phyloP scores from a whole-genome alignment of 2,888 invertebrate species.

The Caenorhabditis wallacei region DNA sequence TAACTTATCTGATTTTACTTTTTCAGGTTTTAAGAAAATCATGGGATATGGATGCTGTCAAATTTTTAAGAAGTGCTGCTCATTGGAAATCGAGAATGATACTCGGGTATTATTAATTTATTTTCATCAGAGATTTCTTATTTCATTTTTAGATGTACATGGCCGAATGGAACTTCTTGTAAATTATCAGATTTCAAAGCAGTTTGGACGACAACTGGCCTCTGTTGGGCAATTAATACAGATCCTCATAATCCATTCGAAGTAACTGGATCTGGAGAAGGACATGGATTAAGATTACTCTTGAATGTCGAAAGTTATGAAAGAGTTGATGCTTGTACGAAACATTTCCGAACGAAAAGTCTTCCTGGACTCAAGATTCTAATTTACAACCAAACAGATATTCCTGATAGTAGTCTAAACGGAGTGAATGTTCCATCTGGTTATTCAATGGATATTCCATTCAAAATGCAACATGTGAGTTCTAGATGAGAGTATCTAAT shows the following conservation, averaged over 20 bases:
- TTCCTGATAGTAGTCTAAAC: slow-evolving; percentile 78
- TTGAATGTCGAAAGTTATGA: slow-evolving; percentile 82
- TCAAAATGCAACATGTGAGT: slow-evolving; percentile 81
- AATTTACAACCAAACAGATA: slow-evolving; percentile 82
- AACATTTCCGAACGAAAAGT: slow-evolving; percentile 76
- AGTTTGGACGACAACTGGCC: slow-evolving; percentile 82
- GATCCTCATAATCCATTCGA: slow-evolving; percentile 75
- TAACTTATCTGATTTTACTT: background rate
- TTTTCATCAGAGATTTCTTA: background rate
- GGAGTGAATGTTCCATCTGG: slow-evolving; percentile 83
- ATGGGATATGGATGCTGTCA: slow-evolving; percentile 82
- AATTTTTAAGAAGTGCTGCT: slow-evolving; percentile 80
- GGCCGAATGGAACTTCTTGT: slow-evolving; percentile 81
- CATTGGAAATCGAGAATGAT: slow-evolving; percentile 82
- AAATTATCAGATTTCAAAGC: slow-evolving; percentile 76
- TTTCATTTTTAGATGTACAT: slow-evolving; percentile 72
- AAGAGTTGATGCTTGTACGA: slow-evolving; percentile 81
- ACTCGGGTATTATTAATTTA: slow-evolving; percentile 65
- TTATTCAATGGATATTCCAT: slow-evolving; percentile 82
- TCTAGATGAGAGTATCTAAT: background rate
- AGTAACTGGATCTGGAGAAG: slow-evolving; percentile 77
- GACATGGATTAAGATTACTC: slow-evolving; percentile 78
- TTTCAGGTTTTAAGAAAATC: slow-evolving; percentile 76
- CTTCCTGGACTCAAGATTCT: slow-evolving; percentile 80
- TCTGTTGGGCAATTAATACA: slow-evolving; percentile 83